Evolutionary conservation across 2,797 vertebrate species (phyloP), one percentile per base, ranked within the genome.

Genomic region (Cichlasoma orientale): DNA sequence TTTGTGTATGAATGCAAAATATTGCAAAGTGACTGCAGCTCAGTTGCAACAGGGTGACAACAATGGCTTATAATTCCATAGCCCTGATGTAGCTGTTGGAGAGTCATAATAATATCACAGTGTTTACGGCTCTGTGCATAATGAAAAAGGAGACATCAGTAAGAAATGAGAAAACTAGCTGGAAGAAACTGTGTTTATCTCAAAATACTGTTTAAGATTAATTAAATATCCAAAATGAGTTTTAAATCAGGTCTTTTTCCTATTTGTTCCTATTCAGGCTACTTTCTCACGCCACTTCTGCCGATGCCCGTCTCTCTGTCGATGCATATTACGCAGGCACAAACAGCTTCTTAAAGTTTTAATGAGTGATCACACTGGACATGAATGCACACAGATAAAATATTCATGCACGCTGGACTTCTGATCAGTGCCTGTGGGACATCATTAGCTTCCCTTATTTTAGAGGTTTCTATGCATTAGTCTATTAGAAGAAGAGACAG

Each of bases 331-430:
- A 85, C 38, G 13, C 21, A 78, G 85, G 77, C 83, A 90, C 92
- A 92, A 93, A 91, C 91, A 87, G 88, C 90, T 89, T 91, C 85
- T 86, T 92, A 68, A 91, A 92, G 88, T 89, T 93, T 92, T 90
- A 91, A 93, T 92, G 90, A 92, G 88, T 79, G 90, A 94, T 93
- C 86, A 93, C 84, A 87, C 85, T 87, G 90, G 91, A 94, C 86
- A 87, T 80, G 66, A 90, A 93, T 84, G 90, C 80, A 73, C 75
- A 84, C 72, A 73, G 76, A 92, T 94, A 73, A 93, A 93, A 94
- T 92, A 94, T 94, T 94, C 74, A 94, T 93, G 90, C 83, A 11
- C 25, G 44, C 74, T 80, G 88, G 85, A 93, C 89, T 86, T 89
- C 72, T 88, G 85, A 91, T 89, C 77, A 23, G 81, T 83, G 89